phyloP scores from a whole-genome alignment of 2,888 invertebrate genomes.

The Apodemia zela region DNA sequence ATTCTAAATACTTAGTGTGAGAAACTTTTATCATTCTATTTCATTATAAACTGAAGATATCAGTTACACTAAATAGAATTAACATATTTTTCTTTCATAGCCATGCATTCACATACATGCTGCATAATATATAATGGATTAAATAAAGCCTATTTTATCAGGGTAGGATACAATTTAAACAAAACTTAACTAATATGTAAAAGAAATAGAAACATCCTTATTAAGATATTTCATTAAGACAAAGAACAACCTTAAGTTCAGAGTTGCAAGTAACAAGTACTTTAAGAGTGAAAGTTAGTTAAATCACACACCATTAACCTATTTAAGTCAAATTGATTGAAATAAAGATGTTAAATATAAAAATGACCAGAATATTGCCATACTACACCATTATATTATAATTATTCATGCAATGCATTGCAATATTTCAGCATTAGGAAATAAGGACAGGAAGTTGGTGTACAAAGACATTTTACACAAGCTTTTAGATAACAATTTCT shows the following conservation, averaged over 20 bases:
- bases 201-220: neutral
- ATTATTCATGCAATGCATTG: slow-evolving; percentile 63
- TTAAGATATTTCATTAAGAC: too few relatives aligned
- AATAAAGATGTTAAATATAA: neutral
- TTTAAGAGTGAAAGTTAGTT: neutral
- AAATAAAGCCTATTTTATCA: neutral
- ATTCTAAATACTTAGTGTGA: neutral
- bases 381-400: slow-evolving; percentile 35
- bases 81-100: neutral
- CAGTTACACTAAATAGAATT: neutral
- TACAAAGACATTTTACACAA: slow-evolving; percentile 45
- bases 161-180: neutral
- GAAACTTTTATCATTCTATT: neutral
- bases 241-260: neutral
- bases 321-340: neutral
- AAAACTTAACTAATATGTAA: neutral
- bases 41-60: neutral
- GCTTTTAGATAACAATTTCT: slow-evolving; percentile 35
- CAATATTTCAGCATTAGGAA: slow-evolving; percentile 43
- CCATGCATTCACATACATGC: neutral
- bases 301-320: slow-evolving; percentile 8
- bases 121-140: neutral
- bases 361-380: neutral
- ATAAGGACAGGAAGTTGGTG: slow-evolving; percentile 58
- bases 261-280: neutral